Base-by-base conservation (phyloP, 2,113 vertebrate species). In the Callaeas wilsoni region DNA sequence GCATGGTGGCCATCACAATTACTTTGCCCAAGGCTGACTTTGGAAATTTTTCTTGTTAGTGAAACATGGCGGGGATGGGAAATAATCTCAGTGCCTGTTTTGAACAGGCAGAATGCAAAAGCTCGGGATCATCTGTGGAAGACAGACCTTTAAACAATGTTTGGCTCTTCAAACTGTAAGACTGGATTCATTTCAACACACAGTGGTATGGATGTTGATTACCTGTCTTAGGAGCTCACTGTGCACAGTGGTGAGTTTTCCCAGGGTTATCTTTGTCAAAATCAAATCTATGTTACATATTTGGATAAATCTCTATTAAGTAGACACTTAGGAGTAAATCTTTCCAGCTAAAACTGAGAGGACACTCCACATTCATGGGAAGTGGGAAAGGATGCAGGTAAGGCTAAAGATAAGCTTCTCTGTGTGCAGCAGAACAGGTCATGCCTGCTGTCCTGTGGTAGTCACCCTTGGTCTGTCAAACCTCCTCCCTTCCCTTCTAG, bases 351-450 rank as follows among this genome's bases (percentile, higher is more conserved):
- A 71, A 87, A 16, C 10, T 55, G 85, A 64, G 46, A 67, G 8
- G 16, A 30, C 11, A 14, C 1, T 2, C 32, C 33, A 33, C 39
- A 13, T 29, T 71, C 57, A 50, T 2, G 0, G 7, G 20, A 32
- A 55, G 18, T 1, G 4, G 19, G 21, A 32, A 87, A 68, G 23
- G 12, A 30, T 20, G 21, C 18, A 18, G 21, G 32, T 42, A 56
- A 73, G 29, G 41, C 32, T 41, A 11, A 76, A 59, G 62, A 50
- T 6, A 27, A 73, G 19, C 8, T 60, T 9, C 25, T 90, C 44
- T 47, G 12, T 10, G 4, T 37, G 37, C 33, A 56, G 30, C 46
- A 75, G 32, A 75, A 37, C 33, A 32, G 42, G 22, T 37, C 55
- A 46, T 0, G 3, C 23, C 64, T 74, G 12, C 32, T 77, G 11